Base-by-base conservation (phyloP, 2,888 invertebrate species). In the Drosophila meridionalis region DNA sequence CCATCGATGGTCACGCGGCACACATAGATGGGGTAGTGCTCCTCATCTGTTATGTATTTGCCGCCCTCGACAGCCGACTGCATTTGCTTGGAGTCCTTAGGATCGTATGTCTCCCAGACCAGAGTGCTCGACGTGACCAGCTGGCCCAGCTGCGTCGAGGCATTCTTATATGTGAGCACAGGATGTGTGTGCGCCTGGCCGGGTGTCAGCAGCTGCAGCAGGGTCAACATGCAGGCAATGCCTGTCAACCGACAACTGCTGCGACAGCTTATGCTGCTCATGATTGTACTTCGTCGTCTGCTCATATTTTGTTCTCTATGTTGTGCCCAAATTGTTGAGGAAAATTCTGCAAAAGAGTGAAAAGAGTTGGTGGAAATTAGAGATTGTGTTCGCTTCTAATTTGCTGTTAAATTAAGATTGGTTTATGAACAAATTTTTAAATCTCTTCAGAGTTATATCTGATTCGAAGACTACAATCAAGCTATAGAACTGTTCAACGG, bases 111-210 rank as follows among this genome's bases (percentile, higher is more conserved):
- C 60, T 96, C 94, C 97, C 97, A 97, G 90, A 95, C 95, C 60
- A 97, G 94, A 0, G 97, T 96, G 87, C 96, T 96, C 8, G 97
- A 97, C 5, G 97, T 97, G 62, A 96, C 94, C 65, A 96, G 94
- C 92, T 97, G 97, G 72, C 95, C 95, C 71, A 94, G 67, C 63
- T 80, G 74, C 40, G 92, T 90, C 8, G 92, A 90, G 90, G 94
- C 59, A 58, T 91, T 91, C 78, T 91, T 91, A 65, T 90, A 92
- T 11, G 88, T 93, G 42, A 83, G 82, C 47, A 92, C 93, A 12
- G 92, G 81, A 80, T 92, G 92, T 42, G 81, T 83, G 38, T 85
- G 85, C 5, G 87, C 90, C 48, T 69, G 67, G 38, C 73, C 73
- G 14, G 86, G 83, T 26, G 76, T 66, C 34, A 72, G 40, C 30